A percentile compares a stretch with the other conserved stretches of the same genome.
Conservation (phyloP, 2,888 invertebrate species). For the Eledone cirrhosa region DNA sequence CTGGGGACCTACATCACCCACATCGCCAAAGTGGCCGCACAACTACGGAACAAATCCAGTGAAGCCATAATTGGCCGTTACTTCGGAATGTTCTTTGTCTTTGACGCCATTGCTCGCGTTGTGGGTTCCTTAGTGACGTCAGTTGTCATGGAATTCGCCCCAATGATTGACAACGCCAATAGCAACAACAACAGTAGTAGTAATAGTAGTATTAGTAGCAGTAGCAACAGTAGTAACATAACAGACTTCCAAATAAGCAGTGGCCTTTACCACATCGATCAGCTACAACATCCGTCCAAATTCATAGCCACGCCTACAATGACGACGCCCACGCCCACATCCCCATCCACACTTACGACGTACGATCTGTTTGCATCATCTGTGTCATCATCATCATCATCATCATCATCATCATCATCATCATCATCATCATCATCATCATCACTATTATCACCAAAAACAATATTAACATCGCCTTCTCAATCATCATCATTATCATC, state of each 20-base stretch:
- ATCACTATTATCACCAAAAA: not conserved
- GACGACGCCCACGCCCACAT: too few species aligned
- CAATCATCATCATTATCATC: too few species aligned
- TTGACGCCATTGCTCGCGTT: slow-evolving; percentile 57
- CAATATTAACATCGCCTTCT: too few species aligned
- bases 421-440: not conserved
- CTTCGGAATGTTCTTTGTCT: slow-evolving; percentile 61
- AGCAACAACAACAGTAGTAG: not conserved
- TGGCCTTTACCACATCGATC: too few species aligned
- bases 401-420: not conserved
- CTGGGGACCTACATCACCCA: slow-evolving; percentile 62
- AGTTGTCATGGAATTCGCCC: slow-evolving; percentile 44
- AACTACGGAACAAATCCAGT: slow-evolving; percentile 45
- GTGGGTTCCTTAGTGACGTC: slow-evolving; percentile 60
- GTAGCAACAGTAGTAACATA: not conserved
- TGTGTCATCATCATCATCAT: slow-evolving; percentile 1
- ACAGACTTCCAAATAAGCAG: too few species aligned
- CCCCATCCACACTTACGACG: too few species aligned
- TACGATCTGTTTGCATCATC: not conserved
- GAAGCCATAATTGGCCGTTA: slow-evolving; percentile 53
- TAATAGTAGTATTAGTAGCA: not conserved
- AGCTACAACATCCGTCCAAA: too few species aligned
- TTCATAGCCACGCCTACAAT: too few species aligned
- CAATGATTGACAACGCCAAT: not conserved
- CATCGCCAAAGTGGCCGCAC: slow-evolving; percentile 53